These are phyloP conservation scores for Zootermopsis nevadensis DNA, from an alignment of 2,888 invertebrate species.

Conservation along the genomic window DNA sequence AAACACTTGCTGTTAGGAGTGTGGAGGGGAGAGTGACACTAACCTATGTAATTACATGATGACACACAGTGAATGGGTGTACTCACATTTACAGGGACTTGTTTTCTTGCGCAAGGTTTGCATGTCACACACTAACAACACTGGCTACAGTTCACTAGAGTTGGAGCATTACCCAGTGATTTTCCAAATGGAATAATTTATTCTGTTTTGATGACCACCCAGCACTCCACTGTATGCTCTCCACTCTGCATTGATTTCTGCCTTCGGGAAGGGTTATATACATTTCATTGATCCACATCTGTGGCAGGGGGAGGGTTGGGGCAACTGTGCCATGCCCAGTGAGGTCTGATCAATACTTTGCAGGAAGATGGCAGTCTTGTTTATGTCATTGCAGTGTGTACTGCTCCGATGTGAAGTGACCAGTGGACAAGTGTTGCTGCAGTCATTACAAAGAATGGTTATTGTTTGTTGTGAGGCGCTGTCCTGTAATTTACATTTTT, in stretches of 20 bases:
- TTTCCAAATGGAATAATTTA: not conserved
- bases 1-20: too few relatives aligned
- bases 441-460: too few relatives aligned
- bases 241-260: conserved; percentile 46
- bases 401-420: too few relatives aligned
- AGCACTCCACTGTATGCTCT: conserved; percentile 15
- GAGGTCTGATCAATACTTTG: conserved; percentile 44
- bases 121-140: conserved; percentile 67
- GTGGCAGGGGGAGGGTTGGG: conserved; percentile 21
- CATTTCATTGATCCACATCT: conserved; percentile 48
- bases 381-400: not conserved
- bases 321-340: conserved; percentile 35
- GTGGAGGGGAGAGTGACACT: too few relatives aligned
- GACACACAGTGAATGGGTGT: conserved; percentile 50
- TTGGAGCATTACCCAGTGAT: not conserved
- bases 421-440: too few relatives aligned
- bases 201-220: not conserved
- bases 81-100: conserved; percentile 95
- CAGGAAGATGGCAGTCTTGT: conserved; percentile 1
- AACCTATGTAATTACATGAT: too few relatives aligned
- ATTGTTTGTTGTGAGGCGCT: too few relatives aligned
- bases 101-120: conserved; percentile 94
- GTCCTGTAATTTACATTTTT: too few relatives aligned
- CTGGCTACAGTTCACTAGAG: too few relatives aligned
- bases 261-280: conserved; percentile 43